Conservation (phyloP, 92 coral and sea anemone species). For the Epizoanthus scotinus region DNA sequence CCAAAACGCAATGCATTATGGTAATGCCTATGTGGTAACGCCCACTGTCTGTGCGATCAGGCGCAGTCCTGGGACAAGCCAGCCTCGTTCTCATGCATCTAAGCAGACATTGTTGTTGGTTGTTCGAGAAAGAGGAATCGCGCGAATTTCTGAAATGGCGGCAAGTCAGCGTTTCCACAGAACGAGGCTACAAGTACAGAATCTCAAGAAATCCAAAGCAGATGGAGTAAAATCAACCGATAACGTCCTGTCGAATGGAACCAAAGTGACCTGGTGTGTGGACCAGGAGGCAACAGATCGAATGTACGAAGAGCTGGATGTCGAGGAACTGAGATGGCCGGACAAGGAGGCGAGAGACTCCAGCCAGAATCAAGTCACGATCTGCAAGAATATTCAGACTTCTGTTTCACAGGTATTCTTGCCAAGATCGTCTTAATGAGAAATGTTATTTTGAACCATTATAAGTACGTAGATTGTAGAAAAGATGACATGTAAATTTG, state of each 20-base stretch:
- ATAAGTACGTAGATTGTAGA: not conserved
- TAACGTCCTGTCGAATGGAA: slow-evolving; percentile 11
- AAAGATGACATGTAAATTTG: too few relatives aligned
- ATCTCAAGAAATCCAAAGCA: slow-evolving; percentile 22
- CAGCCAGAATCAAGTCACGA: slow-evolving; percentile 65
- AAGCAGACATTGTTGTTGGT: slow-evolving; percentile 20
- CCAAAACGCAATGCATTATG: too few relatives aligned
- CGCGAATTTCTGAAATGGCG: slow-evolving; percentile 47
- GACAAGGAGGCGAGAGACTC: slow-evolving; percentile 75
- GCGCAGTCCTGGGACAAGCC: slow-evolving; percentile 19
- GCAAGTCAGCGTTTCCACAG: not conserved
- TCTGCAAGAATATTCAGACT: slow-evolving; percentile 35
- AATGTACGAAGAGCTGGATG: slow-evolving; percentile 65
- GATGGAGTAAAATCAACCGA: slow-evolving; percentile 26
- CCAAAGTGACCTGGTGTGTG: slow-evolving; percentile 43
- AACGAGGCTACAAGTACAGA: slow-evolving; percentile 26
- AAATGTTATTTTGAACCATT: not conserved
- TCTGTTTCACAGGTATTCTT: slow-evolving; percentile 56
- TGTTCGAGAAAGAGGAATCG: slow-evolving; percentile 19
- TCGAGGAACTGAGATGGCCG: slow-evolving; percentile 85
- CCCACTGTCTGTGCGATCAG: not conserved
- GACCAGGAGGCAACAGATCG: slow-evolving; percentile 53
- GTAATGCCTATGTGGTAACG: too few relatives aligned
- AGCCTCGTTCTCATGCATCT: slow-evolving; percentile 21
- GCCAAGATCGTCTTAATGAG: not conserved